These are phyloP conservation scores for Dryobotodes eremita DNA, from an alignment of 2,888 invertebrate species.

Conservation along the genomic window DNA sequence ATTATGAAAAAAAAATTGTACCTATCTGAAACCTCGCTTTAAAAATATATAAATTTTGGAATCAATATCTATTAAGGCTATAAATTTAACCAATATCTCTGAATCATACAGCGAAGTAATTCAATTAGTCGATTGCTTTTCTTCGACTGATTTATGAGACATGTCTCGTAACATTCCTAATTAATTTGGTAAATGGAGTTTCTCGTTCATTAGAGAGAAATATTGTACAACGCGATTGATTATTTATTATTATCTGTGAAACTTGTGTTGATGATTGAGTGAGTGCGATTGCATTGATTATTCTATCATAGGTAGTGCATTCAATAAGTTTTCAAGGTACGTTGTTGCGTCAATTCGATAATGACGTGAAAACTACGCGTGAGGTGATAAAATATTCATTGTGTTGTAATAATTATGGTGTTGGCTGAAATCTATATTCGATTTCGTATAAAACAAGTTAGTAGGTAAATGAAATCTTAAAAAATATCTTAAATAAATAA, in stretches of 20 bases:
- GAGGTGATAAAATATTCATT: conserved; percentile 49
- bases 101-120: conserved; percentile 35
- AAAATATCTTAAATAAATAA: too few relatives aligned
- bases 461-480: neutral
- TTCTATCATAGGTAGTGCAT: conserved; percentile 41
- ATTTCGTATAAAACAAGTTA: conserved; percentile 2
- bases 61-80: neutral
- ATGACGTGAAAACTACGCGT: conserved; percentile 41
- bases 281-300: conserved; percentile 31
- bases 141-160: conserved; percentile 39
- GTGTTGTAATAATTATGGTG: conserved; percentile 18
- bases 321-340: conserved; percentile 55
- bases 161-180: conserved; percentile 25
- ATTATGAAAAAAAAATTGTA: neutral
- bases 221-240: conserved; percentile 23
- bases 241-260: conserved; percentile 7
- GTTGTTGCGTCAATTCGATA: conserved; percentile 44
- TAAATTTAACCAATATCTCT: conserved; percentile 8
- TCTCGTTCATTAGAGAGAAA: conserved; percentile 18
- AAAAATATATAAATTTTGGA: neutral
- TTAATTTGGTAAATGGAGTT: conserved; percentile 45
- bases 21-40: neutral
- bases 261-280: conserved; percentile 33
- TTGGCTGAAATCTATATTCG: conserved; percentile 11
- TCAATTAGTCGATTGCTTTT: conserved; percentile 43